A percentile compares a stretch with the other conserved stretches of the same genome.
These are phyloP conservation scores for Tragopan temminckii DNA, from an alignment of 2,797 vertebrate genomes.

Conservation along the genomic window DNA sequence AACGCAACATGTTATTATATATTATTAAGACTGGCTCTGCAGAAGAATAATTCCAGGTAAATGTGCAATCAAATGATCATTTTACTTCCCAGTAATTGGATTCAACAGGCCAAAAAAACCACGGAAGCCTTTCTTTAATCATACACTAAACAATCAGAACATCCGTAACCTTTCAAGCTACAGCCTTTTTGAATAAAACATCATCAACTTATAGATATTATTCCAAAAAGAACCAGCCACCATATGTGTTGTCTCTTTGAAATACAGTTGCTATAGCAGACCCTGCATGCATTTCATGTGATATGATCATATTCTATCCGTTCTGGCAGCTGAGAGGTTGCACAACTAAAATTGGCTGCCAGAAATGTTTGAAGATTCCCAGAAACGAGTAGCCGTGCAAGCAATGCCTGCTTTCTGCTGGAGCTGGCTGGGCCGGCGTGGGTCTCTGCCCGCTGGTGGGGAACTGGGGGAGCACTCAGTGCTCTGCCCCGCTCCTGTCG, in stretches of 20 bases:
- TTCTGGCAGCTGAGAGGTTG: slow-evolving; percentile 78
- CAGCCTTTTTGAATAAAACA: slow-evolving; percentile 79
- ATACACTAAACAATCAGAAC: slow-evolving; percentile 75
- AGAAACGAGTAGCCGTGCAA: slow-evolving; percentile 64
- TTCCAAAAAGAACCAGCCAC: slow-evolving; percentile 77
- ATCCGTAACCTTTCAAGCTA: slow-evolving; percentile 78
- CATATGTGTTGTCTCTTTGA: slow-evolving; percentile 78
- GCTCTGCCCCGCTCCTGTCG: neutral
- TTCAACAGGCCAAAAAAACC: slow-evolving; percentile 68
- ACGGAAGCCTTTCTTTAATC: slow-evolving; percentile 73
- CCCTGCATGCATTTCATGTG: slow-evolving; percentile 77
- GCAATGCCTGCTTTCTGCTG: neutral
- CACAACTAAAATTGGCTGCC: slow-evolving; percentile 75
- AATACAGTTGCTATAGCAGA: slow-evolving; percentile 78
- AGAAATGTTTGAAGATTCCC: slow-evolving; percentile 73
- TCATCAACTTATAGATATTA: slow-evolving; percentile 79
- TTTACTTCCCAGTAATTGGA: slow-evolving; percentile 76
- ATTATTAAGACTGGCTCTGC: slow-evolving; percentile 79
- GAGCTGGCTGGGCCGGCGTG: neutral
- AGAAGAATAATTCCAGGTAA: slow-evolving; percentile 78
- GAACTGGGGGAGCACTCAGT: neutral
- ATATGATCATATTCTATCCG: slow-evolving; percentile 74
- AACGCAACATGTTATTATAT: slow-evolving; percentile 77
- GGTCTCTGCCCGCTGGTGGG: neutral
- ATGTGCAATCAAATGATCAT: slow-evolving; percentile 79